Percentiles rank a stretch among this genome's conserved stretches.
Conservation (phyloP, 2,797 vertebrate genomes). For the Okamejei kenojei region DNA sequence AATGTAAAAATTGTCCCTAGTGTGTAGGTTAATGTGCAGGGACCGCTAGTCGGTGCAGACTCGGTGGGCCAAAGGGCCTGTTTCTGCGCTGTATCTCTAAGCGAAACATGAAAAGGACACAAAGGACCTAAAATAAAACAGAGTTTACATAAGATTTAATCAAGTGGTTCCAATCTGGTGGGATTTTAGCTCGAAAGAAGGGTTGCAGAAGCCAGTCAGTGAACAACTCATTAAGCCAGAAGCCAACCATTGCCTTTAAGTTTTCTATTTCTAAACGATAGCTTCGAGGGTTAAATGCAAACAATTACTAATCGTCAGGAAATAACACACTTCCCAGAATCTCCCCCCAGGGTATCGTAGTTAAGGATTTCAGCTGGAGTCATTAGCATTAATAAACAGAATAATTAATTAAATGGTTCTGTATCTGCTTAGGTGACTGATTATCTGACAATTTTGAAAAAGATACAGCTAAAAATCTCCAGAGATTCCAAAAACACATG, state of each 20-base stretch:
- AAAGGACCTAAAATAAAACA: no score
- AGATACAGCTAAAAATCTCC: background rate
- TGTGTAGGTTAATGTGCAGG: no score
- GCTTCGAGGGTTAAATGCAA: background rate
- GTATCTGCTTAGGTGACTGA: background rate
- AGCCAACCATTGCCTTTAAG: background rate
- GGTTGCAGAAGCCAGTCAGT: no score
- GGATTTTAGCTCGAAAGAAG: no score
- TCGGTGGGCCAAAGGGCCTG: no score
- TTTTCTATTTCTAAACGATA: background rate
- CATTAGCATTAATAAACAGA: background rate
- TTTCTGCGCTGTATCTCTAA: no score
- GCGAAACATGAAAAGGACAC: no score
- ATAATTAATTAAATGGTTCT: slow-evolving; percentile 4
- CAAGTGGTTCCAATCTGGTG: no score
- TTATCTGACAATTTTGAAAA: background rate
- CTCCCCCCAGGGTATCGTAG: background rate
- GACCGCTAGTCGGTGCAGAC: no score
- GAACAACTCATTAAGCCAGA: background rate
- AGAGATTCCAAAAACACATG: background rate
- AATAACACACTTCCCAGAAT: background rate
- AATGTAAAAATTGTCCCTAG: no score
- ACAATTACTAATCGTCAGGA: background rate
- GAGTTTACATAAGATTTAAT: no score
- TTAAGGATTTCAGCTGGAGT: background rate